Base-by-base conservation (phyloP, 2,888 invertebrate genomes). In the Pherbina coryleti region DNA sequence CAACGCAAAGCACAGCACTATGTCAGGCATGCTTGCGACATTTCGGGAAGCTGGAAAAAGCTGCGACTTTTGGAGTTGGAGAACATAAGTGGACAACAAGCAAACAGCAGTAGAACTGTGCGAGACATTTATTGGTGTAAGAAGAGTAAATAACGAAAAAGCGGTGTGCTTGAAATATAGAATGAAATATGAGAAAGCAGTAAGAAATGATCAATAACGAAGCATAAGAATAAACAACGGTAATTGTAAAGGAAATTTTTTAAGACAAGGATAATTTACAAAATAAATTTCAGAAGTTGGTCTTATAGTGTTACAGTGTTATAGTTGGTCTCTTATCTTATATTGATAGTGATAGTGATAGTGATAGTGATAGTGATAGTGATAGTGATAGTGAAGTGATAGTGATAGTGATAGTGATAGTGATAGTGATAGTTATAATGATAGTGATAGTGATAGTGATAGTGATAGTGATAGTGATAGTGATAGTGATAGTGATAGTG, bases 61-160 rank as follows among this genome's bases (percentile, higher is more conserved):
- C 25, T 31, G 31, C 28, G 31, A 64, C n/a, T 5, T 17, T n/a
- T 25, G 8, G 3, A 19, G 25, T 31, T 34, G 64, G 17, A 31
- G 49, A 25, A 49, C 51, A 69, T 69, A 69, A 69, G 51, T 69
- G 69, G 28, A 34, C 51, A 69, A 34, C n/a, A n/a, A n/a, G n/a
- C n/a, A n/a, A n/a, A n/a, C 64, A 66, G 31, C 64, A 64, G 64
- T 3, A 28, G 5, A 28, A 64, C 64, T 31, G n/a, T n/a, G 34
- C 28, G 31, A 64, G 75, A 53, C 67, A 67, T 66, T 53, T 75
- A 75, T 66, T 75, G 67, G 53, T 67, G 34, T 34, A 37, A 66
- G 75, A 25, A 34, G 67, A 55, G 22, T 75, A 67, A 67, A 66
- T 67, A 67, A 75, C 37, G 75, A 31, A 8, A 22, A 14, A n/a